Conservation (phyloP, 2,113 vertebrate species). For the Acrocephalus kingi region DNA sequence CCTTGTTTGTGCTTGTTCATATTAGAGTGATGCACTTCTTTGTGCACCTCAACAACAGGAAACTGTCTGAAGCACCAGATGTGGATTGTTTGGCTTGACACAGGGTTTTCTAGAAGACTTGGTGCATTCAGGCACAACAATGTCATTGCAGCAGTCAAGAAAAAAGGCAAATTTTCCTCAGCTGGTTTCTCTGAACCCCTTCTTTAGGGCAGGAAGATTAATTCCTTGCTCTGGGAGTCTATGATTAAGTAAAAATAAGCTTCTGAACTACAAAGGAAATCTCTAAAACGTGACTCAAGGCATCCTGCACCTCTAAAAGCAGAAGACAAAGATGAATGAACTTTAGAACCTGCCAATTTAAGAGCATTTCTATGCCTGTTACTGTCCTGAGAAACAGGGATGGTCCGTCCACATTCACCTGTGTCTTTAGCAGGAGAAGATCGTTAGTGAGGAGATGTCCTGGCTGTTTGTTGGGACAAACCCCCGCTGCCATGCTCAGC, state of each 20-base stretch:
- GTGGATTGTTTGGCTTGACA: background rate
- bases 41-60: background rate
- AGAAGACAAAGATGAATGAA: background rate
- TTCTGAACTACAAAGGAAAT: background rate
- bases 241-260: background rate
- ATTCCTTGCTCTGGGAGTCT: background rate
- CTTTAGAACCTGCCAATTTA: background rate
- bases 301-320: background rate
- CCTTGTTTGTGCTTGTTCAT: background rate
- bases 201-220: background rate
- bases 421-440: background rate
- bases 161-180: background rate
- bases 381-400: background rate
- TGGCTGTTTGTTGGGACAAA: background rate
- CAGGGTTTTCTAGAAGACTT: background rate
- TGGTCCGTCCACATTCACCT: background rate
- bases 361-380: background rate
- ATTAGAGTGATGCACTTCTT: background rate
- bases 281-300: background rate
- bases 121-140: background rate
- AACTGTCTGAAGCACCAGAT: background rate
- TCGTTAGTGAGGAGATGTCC: background rate
- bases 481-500: rapidly evolving
- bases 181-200: background rate
- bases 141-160: background rate